These are phyloP conservation scores for Sebastes minor DNA, from an alignment of 2,797 vertebrate genomes.

Conservation along the genomic window DNA sequence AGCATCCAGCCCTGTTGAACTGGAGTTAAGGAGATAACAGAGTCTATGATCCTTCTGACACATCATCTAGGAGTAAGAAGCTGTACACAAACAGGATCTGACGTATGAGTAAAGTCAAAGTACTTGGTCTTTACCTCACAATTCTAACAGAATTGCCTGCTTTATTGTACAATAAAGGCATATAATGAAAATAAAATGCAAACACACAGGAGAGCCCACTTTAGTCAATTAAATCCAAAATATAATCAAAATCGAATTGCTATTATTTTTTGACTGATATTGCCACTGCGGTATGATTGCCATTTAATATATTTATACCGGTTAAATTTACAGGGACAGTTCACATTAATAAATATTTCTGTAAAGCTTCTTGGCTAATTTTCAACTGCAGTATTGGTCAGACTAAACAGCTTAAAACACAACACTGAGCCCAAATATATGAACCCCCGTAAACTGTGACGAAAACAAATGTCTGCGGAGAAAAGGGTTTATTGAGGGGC, in stretches of 20 bases:
- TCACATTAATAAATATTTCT: too few relatives aligned
- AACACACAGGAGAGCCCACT: not conserved
- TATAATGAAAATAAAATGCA: not conserved
- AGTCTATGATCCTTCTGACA: not conserved
- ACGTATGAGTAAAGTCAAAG: not conserved
- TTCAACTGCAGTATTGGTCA: too few relatives aligned
- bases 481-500: not conserved
- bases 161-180: not conserved
- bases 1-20: conserved; percentile 91
- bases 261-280: not conserved
- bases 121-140: not conserved
- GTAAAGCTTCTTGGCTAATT: too few relatives aligned
- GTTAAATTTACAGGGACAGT: too few relatives aligned
- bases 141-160: not conserved
- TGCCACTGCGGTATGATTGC: not conserved
- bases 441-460: not conserved
- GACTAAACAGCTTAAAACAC: not conserved
- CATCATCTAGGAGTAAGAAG: not conserved
- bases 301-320: too few relatives aligned
- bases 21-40: conserved; percentile 48
- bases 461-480: not conserved
- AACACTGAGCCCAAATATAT: not conserved
- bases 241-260: not conserved
- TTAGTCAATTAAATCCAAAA: not conserved
- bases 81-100: not conserved